Evolutionary conservation across 2,888 invertebrate species (phyloP).

Genomic region (Himalopsyche anomala): DNA sequence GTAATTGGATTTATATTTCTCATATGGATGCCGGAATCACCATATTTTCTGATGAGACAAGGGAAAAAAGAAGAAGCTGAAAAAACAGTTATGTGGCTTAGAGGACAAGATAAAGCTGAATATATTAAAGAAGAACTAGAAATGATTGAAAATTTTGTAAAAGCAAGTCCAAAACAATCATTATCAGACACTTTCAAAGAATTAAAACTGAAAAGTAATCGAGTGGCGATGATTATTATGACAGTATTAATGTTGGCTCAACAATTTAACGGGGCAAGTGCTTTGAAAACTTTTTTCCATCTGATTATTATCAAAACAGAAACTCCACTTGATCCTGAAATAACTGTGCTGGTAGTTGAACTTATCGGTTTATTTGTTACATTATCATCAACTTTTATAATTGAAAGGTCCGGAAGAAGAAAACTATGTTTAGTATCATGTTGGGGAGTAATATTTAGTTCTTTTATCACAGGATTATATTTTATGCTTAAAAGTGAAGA

Average conservation of each 20-base stretch:
- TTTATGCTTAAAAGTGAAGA: constrained; percentile 45
- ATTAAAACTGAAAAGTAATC: constrained; percentile 46
- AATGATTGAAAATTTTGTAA: constrained; percentile 66
- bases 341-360: constrained; percentile 45
- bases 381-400: not conserved
- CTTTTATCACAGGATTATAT: constrained; percentile 45
- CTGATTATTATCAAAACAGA: constrained; percentile 45
- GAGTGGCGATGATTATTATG: constrained; percentile 43
- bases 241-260: constrained; percentile 47
- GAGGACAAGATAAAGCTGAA: constrained; percentile 64
- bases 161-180: constrained; percentile 68
- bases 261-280: constrained; percentile 43
- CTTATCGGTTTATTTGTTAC: constrained; percentile 9
- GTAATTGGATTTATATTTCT: constrained; percentile 57
- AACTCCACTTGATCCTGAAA: constrained; percentile 32
- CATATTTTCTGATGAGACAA: constrained; percentile 63
- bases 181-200: constrained; percentile 50
- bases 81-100: constrained; percentile 66
- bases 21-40: constrained; percentile 64
- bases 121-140: constrained; percentile 67
- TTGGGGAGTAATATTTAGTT: constrained; percentile 39
- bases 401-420: constrained; percentile 35
- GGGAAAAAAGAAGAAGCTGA: constrained; percentile 66
- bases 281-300: constrained; percentile 43
- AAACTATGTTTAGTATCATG: constrained; percentile 36